A percentile compares a stretch with the other conserved stretches of the same genome.
Conservation (phyloP, 2,797 vertebrate species). For the Vipera ursinii region DNA sequence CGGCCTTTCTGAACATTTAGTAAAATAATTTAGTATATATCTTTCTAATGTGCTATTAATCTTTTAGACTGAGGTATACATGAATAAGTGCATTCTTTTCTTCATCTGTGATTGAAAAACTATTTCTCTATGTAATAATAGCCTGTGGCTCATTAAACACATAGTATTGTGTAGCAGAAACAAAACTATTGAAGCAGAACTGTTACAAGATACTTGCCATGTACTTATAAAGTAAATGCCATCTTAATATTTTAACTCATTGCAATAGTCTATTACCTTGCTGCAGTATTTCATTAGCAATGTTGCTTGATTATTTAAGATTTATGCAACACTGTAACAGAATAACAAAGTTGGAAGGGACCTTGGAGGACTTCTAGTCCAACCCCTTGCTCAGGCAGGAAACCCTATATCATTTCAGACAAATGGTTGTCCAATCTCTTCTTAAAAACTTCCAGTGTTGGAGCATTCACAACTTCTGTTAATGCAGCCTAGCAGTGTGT, state of each 20-base stretch:
- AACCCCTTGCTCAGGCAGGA: too few species aligned
- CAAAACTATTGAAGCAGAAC: constrained; percentile 18
- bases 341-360: too few species aligned
- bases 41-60: background rate
- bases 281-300: constrained; percentile 36
- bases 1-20: background rate
- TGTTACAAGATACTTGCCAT: constrained; percentile 10
- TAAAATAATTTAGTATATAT: background rate
- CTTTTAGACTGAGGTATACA: background rate
- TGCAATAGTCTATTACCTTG: constrained; percentile 37
- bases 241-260: constrained; percentile 46
- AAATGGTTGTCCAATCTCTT: too few species aligned
- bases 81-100: background rate
- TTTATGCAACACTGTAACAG: background rate
- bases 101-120: background rate
- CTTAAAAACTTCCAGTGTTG: too few species aligned
- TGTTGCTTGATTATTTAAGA: constrained; percentile 38
- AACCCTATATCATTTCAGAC: too few species aligned
- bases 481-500: too few species aligned
- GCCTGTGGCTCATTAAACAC: background rate
- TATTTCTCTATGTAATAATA: background rate
- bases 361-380: too few species aligned
- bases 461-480: too few species aligned
- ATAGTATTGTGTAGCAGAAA: background rate
- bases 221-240: constrained; percentile 33